A percentile compares a stretch with the other conserved stretches of the same genome.
Evolutionary conservation across 2,888 invertebrate species (phyloP).

Genomic region (Synergus japonicus): DNA sequence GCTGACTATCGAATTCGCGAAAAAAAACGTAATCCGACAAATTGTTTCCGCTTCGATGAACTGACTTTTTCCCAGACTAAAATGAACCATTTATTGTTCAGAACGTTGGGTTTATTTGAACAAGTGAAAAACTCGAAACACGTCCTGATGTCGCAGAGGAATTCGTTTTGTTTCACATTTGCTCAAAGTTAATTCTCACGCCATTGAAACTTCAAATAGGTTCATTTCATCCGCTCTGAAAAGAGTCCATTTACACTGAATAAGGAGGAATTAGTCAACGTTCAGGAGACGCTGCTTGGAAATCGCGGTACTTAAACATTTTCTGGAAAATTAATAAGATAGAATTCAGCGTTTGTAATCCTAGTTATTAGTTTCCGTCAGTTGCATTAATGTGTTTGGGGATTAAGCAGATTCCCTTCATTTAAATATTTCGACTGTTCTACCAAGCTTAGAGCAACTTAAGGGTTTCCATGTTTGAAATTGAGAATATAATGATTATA

Average conservation of each 20-base stretch:
- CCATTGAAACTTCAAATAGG: conserved; percentile 4
- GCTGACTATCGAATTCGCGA: conserved; percentile 23
- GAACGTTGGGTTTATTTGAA: background rate
- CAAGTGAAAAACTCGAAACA: conserved; percentile 13
- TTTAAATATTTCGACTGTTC: background rate
- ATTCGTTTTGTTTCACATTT: conserved; percentile 1
- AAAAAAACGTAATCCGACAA: conserved; percentile 25
- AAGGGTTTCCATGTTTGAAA: background rate
- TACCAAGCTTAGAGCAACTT: background rate
- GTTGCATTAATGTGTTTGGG: background rate
- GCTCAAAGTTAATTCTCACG: conserved; percentile 15
- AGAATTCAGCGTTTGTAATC: background rate
- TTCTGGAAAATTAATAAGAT: background rate
- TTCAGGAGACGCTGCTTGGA: background rate
- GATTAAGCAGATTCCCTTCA: background rate
- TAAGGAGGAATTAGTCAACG: background rate
- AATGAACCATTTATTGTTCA: conserved; percentile 20
- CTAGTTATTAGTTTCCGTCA: background rate
- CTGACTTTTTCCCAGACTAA: conserved; percentile 11
- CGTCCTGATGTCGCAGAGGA: background rate
- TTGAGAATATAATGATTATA: background rate
- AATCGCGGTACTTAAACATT: background rate
- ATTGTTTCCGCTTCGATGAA: conserved; percentile 28
- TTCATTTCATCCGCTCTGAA: conserved; percentile 17
- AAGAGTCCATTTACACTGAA: conserved; percentile 14